Percentiles rank a stretch among this genome's conserved stretches.
phyloP scores from a whole-genome alignment of 2,113 vertebrate species.

The Nycticebus coucang region DNA sequence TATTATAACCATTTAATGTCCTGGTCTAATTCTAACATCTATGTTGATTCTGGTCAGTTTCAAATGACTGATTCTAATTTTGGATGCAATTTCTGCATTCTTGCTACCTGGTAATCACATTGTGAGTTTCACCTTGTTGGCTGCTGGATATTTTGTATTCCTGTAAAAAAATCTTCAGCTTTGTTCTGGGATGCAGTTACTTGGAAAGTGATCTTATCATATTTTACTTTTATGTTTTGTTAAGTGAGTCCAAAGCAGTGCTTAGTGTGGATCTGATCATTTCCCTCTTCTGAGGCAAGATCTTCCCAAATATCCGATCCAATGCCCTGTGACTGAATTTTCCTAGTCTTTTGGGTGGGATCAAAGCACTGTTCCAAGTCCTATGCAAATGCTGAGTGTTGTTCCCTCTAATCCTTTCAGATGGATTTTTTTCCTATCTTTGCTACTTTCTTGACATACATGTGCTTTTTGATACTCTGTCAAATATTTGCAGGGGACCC shows the following conservation, averaged over 20 bases:
- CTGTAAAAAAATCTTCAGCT: not conserved
- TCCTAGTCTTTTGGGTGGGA: not conserved
- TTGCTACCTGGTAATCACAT: not conserved
- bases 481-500: not conserved
- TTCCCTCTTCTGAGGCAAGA: not conserved
- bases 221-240: conserved; percentile 10
- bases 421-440: no score
- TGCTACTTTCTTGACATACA: not conserved
- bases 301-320: not conserved
- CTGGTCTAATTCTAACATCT: not conserved
- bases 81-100: not conserved
- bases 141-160: not conserved
- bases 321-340: not conserved
- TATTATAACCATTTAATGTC: not conserved
- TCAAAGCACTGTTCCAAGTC: not conserved
- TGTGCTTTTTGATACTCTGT: not conserved
- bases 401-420: not conserved
- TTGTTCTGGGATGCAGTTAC: not conserved
- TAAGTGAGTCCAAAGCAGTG: not conserved
- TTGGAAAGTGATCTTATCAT: not conserved
- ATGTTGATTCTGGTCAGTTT: not conserved
- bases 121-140: not conserved
- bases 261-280: not conserved
- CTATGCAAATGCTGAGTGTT: not conserved
- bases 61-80: not conserved